A percentile compares a stretch with the other conserved stretches of the same genome.
Conservation (phyloP, 2,113 vertebrate species). For the Eidolon helvum region DNA sequence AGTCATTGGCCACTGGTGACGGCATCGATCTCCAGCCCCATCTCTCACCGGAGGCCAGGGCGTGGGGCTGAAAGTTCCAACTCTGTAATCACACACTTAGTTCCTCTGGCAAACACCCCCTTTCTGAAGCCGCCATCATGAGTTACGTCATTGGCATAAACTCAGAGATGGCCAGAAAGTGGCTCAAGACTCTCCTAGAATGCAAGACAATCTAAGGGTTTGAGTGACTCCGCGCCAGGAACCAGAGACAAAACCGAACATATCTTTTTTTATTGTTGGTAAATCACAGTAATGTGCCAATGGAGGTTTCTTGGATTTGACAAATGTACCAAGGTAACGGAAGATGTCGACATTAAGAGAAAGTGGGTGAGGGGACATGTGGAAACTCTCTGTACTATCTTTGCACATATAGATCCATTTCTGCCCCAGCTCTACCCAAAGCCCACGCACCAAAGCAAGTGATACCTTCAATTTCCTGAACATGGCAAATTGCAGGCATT, state of each 20-base stretch:
- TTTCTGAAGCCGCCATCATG: not conserved
- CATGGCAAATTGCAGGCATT: not conserved
- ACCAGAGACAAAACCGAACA: not conserved
- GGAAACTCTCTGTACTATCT: not conserved
- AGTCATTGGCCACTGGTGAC: not conserved
- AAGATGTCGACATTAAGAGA: not conserved
- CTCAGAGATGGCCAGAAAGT: not conserved
- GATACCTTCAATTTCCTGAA: not conserved
- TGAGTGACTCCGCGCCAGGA: not conserved
- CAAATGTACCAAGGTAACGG: not conserved
- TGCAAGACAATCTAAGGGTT: not conserved
- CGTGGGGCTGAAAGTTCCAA: not conserved
- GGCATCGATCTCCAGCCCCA: not conserved
- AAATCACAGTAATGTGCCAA: not conserved
- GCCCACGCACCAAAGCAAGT: not conserved
- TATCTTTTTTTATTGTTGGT: not conserved
- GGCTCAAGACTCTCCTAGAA: not conserved
- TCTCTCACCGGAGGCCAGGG: accelerated
- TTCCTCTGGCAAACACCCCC: not conserved
- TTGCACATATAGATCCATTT: not conserved
- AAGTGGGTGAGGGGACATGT: not conserved
- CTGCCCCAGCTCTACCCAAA: not conserved
- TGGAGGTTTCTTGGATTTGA: not conserved
- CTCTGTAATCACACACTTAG: too few relatives aligned
- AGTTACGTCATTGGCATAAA: not conserved